A percentile compares a stretch with the other conserved stretches of the same genome.
phyloP scores from a whole-genome alignment of 2,797 vertebrate species.

The Sebastes miniatus region DNA sequence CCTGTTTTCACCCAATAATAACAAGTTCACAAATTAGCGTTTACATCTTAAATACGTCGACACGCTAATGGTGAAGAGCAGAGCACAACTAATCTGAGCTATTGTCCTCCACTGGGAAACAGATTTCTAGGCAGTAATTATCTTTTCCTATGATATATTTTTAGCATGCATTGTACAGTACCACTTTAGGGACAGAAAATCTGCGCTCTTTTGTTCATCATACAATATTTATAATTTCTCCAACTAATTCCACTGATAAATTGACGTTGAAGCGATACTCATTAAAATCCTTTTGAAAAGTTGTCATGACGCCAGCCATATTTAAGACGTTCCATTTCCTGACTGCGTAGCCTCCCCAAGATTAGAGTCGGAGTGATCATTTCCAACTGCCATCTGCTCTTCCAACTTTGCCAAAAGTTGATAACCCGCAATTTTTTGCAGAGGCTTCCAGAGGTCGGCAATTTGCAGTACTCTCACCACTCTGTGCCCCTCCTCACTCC shows the following conservation, averaged over 20 bases:
- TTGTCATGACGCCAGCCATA: not conserved
- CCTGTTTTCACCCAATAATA: slow-evolving; percentile 44
- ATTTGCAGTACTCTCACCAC: not conserved
- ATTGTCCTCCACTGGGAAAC: not conserved
- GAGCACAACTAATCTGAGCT: slow-evolving; percentile 5
- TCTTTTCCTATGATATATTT: slow-evolving; percentile 5
- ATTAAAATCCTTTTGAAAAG: not conserved
- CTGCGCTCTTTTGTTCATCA: not conserved
- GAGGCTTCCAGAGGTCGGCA: not conserved
- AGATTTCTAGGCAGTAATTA: slow-evolving; percentile 12
- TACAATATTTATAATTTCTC: not conserved
- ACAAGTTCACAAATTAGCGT: slow-evolving; percentile 34
- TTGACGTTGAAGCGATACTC: not conserved
- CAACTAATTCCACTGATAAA: not conserved
- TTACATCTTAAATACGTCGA: slow-evolving; percentile 18
- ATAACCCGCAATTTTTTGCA: not conserved
- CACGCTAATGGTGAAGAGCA: slow-evolving; percentile 4
- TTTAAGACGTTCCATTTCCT: slow-evolving; percentile 14
- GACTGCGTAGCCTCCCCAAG: not conserved
- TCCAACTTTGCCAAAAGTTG: not conserved
- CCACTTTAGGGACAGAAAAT: not conserved
- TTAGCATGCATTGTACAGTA: not conserved
- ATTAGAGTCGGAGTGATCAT: slow-evolving; percentile 1
- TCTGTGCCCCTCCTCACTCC: not conserved
- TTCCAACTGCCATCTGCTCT: slow-evolving; percentile 18